These are phyloP conservation scores for Opisthocomus hoazin DNA, from an alignment of 2,113 vertebrate genomes.

Conservation along the genomic window DNA sequence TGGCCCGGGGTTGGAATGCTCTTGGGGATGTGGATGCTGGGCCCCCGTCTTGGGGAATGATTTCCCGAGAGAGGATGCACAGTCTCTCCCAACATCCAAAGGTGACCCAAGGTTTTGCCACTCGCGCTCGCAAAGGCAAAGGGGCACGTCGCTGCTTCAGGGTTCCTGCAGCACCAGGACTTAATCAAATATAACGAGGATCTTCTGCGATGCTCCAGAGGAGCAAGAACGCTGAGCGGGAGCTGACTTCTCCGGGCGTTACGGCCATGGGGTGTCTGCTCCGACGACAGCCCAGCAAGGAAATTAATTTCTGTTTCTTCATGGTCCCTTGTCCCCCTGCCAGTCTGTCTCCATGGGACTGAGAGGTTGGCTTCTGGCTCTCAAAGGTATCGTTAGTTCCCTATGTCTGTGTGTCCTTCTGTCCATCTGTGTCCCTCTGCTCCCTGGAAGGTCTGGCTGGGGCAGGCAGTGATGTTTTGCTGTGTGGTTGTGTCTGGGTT, in stretches of 20 bases:
- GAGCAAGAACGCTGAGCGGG: accelerated
- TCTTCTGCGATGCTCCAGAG: neutral
- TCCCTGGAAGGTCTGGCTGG: neutral
- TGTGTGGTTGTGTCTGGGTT: neutral
- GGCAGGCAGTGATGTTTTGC: neutral
- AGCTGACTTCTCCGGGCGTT: neutral
- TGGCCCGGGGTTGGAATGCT: neutral
- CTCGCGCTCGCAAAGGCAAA: accelerated
- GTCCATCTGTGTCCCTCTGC: neutral
- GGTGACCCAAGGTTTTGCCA: neutral
- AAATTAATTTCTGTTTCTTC: neutral
- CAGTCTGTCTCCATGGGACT: neutral
- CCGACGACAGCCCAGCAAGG: neutral
- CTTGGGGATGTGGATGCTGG: neutral
- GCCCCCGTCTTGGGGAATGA: accelerated
- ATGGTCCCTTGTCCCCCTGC: neutral
- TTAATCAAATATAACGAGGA: accelerated
- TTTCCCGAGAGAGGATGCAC: neutral
- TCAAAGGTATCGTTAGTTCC: neutral
- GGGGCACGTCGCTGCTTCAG: accelerated
- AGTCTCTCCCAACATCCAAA: neutral
- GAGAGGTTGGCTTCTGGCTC: neutral
- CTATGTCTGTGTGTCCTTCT: neutral
- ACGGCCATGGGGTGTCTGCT: neutral
- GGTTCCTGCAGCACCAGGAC: neutral